phyloP scores from a whole-genome alignment of 2,797 vertebrate genomes.

The Protonibea diacanthus region DNA sequence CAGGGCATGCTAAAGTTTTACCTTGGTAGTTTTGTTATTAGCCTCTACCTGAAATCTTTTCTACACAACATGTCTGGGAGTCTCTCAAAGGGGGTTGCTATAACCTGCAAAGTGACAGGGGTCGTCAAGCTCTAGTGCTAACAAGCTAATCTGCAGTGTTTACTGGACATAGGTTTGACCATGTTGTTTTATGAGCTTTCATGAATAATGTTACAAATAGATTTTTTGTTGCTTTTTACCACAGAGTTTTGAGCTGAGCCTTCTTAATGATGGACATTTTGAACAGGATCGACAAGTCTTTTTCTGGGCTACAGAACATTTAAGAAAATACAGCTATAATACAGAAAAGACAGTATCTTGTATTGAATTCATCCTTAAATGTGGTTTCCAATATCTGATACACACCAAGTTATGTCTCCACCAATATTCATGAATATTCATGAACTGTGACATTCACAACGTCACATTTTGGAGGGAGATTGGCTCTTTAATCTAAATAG shows the following conservation, averaged over 20 bases:
- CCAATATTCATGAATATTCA: neutral
- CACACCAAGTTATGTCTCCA: neutral
- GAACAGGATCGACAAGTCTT: neutral
- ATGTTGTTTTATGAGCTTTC: neutral
- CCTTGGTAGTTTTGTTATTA: neutral
- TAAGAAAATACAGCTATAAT: neutral
- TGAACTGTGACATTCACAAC: neutral
- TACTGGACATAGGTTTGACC: neutral
- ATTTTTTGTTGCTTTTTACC: too few relatives aligned
- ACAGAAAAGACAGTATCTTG: neutral
- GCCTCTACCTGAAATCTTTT: too few relatives aligned
- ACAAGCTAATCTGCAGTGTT: neutral
- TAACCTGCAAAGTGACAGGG: neutral
- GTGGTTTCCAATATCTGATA: neutral
- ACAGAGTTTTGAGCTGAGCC: too few relatives aligned
- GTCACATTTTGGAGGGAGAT: neutral
- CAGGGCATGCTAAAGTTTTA: neutral
- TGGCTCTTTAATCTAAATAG: neutral
- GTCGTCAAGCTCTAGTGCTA: neutral
- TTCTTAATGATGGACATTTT: too few relatives aligned
- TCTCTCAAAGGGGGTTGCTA: too few relatives aligned
- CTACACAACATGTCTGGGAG: too few relatives aligned
- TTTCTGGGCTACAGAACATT: neutral
- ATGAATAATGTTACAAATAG: too few relatives aligned
- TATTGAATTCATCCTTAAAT: neutral